Evolutionary conservation across 2,888 invertebrate species (phyloP), one percentile per base, ranked within the genome.

Genomic region (Chorisops tibialis): DNA sequence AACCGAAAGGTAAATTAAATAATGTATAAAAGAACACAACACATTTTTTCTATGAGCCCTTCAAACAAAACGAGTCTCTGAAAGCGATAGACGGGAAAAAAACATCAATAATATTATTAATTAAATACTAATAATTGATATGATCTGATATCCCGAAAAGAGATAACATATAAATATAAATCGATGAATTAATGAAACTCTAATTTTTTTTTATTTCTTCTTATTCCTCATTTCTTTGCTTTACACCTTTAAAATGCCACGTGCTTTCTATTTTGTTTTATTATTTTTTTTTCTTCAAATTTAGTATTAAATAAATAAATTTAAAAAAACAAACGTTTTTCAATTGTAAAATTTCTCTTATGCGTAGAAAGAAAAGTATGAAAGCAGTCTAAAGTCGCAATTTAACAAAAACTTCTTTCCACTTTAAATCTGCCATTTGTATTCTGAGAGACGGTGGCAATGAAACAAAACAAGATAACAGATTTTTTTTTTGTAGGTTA

Each of bases 401-500:
- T 30, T 30, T n/a, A n/a, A n/a, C n/a, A n/a, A n/a, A n/a, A n/a
- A n/a, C n/a, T n/a, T n/a, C n/a, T n/a, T n/a, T n/a, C n/a, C 9
- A 30, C 30, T 30, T 30, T 7, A 30, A 30, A 30, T 30, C 9
- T 30, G 30, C 30, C 5, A 30, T 30, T 30, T n/a, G n/a, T n/a
- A n/a, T n/a, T n/a, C n/a, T n/a, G n/a, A n/a, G n/a, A n/a, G n/a
- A n/a, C n/a, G n/a, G n/a, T n/a, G n/a, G n/a, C n/a, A n/a, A n/a
- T n/a, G n/a, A n/a, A n/a, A n/a, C n/a, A 5, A 41, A 22, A 48
- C 48, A 9, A 4, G 22, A n/a, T 4, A 22, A 22, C 16, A 45
- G 45, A 9, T 14, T 16, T 18, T 11, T 45, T 38, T 52, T 52
- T 38, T 38, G 38, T 52, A 52, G 52, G 52, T 21, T 52, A 52